Conservation (phyloP, 1,140 invertebrate species). For the Trichonephila clavipes region DNA sequence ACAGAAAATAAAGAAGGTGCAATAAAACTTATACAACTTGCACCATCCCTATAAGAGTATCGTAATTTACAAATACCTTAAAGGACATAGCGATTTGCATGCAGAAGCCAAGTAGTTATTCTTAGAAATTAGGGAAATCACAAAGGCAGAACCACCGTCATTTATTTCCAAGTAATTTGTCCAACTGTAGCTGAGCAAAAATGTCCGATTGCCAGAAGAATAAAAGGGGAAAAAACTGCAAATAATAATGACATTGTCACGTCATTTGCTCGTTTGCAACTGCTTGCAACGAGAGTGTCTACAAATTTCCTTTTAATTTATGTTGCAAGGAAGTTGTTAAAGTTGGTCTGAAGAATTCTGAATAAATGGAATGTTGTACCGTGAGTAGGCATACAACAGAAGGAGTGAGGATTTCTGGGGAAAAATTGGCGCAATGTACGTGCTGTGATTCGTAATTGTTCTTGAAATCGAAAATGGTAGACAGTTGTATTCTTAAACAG, state of each 20-base stretch:
- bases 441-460: neutral
- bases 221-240: constrained; percentile 21
- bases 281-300: neutral
- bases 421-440: constrained; percentile 18
- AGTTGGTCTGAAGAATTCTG: constrained; percentile 37
- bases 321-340: constrained; percentile 54
- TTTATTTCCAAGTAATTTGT: constrained; percentile 62
- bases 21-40: too few relatives aligned
- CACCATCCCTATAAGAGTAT: too few relatives aligned
- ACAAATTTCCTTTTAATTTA: constrained; percentile 64
- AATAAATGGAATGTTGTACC: neutral
- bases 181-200: constrained; percentile 3
- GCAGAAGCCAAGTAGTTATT: neutral
- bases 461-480: neutral
- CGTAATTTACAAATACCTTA: neutral
- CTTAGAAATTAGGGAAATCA: neutral
- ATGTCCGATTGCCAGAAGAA: neutral
- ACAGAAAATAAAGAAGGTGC: too few relatives aligned
- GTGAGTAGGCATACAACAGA: neutral
- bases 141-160: constrained; percentile 12
- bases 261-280: constrained; percentile 61
- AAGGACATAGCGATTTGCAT: neutral
- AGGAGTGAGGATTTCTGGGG: neutral
- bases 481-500: neutral
- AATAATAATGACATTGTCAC: constrained; percentile 49